Conservation (phyloP, 2,113 vertebrate species). For the Callorhinus ursinus region DNA sequence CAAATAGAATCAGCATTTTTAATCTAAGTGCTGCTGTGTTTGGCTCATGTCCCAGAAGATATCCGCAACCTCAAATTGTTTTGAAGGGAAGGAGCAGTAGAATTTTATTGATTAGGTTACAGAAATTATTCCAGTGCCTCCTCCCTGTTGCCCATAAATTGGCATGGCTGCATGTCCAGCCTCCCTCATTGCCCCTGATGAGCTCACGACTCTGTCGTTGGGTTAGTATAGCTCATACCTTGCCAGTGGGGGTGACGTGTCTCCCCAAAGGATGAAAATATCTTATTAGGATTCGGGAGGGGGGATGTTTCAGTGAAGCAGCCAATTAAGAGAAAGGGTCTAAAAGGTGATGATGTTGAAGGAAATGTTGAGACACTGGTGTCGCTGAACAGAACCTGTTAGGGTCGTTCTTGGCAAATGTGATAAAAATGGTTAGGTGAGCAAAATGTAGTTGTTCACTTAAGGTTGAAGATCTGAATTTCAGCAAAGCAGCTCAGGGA, state of each 20-base stretch:
- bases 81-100: not conserved
- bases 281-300: not conserved
- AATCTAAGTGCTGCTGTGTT: not conserved
- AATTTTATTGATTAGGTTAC: not conserved
- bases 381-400: not conserved
- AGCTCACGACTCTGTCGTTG: not conserved
- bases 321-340: not conserved
- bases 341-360: not conserved
- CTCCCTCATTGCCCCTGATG: not conserved
- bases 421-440: not conserved
- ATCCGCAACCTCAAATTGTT: not conserved
- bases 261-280: not conserved
- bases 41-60: not conserved
- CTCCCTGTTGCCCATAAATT: not conserved
- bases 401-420: not conserved
- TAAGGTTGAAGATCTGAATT: not conserved
- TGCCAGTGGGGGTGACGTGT: not conserved
- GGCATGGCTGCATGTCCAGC: not conserved
- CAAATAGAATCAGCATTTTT: not conserved
- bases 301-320: not conserved
- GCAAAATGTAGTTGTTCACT: not conserved
- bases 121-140: not conserved
- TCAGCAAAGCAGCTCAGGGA: not conserved
- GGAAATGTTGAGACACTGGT: not conserved
- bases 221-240: not conserved